Evolutionary conservation across 30 jellyfish, hydroid and myxozoan species (phyloP), one percentile per base, ranked within the genome.

Genomic region (Aurelia sp.): DNA sequence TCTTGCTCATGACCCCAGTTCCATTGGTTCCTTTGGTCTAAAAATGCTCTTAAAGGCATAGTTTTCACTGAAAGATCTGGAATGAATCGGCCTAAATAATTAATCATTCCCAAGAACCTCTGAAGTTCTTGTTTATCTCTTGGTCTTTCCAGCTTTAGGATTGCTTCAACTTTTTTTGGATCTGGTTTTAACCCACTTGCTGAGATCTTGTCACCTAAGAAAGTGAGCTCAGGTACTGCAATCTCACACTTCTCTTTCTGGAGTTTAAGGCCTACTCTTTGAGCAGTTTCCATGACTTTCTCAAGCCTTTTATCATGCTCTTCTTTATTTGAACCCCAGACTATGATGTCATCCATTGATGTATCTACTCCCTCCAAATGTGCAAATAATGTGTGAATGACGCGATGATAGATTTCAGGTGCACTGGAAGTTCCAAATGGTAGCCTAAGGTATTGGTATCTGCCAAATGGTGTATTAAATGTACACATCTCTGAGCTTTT

Each of bases 401-500:
- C 33, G 2, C 33, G 33, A 27, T 27, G 33, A 27, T 27, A 27
- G 33, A 27, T 27, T 27, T 27, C 33, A 27, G 33, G 33, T 2
- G 33, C 33, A 27, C 33, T 27, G 33, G 33, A 27, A 27, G 2
- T 27, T 27, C 90, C 90, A 79, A 79, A 79, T 9, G 90, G 90
- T 31, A 79, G 81, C 22, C 90, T 69, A 21, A 30, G 67, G 63
- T 33, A 61, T 33, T 84, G 31, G 90, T 30, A 79, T 18, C 79
- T 61, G 19, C 90, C 90, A 41, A 47, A 79, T 18, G 90, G 82
- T 18, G 85, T 79, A 24, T 63, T 79, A 67, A 79, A 60, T 63
- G 90, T 63, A 13, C 48, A 50, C 19, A 79, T 84, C 40, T 21
- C 27, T 27, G 67, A 21, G 44, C 70, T 30, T 8, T 79, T 84